These are phyloP conservation scores for Paramacrobiotus metropolitanus DNA, from an alignment of 1,140 invertebrate genomes.

Conservation along the genomic window DNA sequence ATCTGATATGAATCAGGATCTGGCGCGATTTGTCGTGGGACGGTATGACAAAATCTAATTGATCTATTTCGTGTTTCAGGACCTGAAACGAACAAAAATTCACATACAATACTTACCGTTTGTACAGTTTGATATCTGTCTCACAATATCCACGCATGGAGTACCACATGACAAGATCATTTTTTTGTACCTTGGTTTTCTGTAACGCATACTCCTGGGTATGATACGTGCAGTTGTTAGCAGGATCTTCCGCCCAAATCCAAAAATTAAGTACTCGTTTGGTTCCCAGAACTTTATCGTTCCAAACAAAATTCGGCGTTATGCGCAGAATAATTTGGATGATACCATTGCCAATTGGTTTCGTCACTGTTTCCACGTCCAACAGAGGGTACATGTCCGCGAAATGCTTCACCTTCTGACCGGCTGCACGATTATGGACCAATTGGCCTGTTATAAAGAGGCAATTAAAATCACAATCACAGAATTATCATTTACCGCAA, in stretches of 20 bases:
- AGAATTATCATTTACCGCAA: no score
- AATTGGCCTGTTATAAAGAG: slow-evolving; percentile 33
- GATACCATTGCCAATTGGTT: slow-evolving; percentile 82
- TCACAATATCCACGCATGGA: no score
- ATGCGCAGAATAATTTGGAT: slow-evolving; percentile 61
- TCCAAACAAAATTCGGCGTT: slow-evolving; percentile 64
- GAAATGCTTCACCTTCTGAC: slow-evolving; percentile 49
- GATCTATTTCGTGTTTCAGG: slow-evolving; percentile 41
- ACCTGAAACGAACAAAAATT: slow-evolving; percentile 28
- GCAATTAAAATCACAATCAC: slow-evolving; percentile 5
- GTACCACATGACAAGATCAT: no score
- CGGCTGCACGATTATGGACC: slow-evolving; percentile 49
- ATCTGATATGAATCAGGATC: slow-evolving; percentile 3
- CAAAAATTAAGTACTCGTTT: slow-evolving; percentile 47
- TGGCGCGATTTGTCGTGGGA: slow-evolving; percentile 49
- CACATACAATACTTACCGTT: no score
- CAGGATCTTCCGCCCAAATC: slow-evolving; percentile 92
- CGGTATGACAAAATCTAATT: slow-evolving; percentile 84
- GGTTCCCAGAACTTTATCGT: slow-evolving; percentile 65
- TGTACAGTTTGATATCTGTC: no score
- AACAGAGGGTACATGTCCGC: slow-evolving; percentile 60
- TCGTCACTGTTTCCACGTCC: slow-evolving; percentile 53
- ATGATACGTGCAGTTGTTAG: slow-evolving; percentile 78
- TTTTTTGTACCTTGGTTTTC: slow-evolving; percentile 62
- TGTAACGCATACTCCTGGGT: slow-evolving; percentile 72